phyloP scores from a whole-genome alignment of 2,797 vertebrate species.

The Heterohyrax brucei region DNA sequence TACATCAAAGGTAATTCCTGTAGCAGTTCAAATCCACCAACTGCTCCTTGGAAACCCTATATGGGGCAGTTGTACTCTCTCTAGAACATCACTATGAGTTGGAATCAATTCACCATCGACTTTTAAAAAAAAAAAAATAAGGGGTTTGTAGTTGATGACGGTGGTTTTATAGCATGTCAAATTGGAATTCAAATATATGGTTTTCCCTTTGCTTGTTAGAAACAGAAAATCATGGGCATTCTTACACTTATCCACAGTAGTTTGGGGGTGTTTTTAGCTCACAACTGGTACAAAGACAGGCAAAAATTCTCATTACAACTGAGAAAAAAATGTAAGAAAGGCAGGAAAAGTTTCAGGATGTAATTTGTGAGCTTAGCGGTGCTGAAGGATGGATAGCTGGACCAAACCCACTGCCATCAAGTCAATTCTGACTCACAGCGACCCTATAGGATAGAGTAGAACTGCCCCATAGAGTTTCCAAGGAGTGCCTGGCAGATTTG shows the following conservation, averaged over 20 bases:
- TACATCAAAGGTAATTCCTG: not conserved
- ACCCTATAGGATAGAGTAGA: too few species aligned
- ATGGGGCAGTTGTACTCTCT: too few species aligned
- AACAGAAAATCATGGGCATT: not conserved
- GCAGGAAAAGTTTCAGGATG: not conserved
- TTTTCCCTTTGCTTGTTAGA: not conserved
- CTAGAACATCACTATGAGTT: too few species aligned
- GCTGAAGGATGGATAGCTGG: not conserved
- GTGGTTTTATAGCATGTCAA: not conserved
- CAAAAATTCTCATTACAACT: constrained; percentile 1
- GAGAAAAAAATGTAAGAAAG: constrained; percentile 2
- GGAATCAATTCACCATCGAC: too few species aligned
- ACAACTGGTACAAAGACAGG: not conserved
- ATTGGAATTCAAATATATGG: constrained; percentile 7
- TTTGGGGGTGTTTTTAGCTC: not conserved
- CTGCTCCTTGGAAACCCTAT: too few species aligned
- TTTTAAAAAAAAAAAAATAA: too few species aligned
- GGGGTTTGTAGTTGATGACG: not conserved
- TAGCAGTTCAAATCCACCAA: not conserved
- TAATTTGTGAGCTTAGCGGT: not conserved
- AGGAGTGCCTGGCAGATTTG: too few species aligned
- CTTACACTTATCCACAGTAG: not conserved
- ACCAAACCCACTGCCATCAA: not conserved
- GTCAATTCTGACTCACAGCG: too few species aligned
- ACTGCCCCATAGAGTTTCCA: too few species aligned